Percentiles rank a stretch among this genome's conserved stretches.
Conservation (phyloP, 2,797 vertebrate genomes). For the Gallinago nigripennis region DNA sequence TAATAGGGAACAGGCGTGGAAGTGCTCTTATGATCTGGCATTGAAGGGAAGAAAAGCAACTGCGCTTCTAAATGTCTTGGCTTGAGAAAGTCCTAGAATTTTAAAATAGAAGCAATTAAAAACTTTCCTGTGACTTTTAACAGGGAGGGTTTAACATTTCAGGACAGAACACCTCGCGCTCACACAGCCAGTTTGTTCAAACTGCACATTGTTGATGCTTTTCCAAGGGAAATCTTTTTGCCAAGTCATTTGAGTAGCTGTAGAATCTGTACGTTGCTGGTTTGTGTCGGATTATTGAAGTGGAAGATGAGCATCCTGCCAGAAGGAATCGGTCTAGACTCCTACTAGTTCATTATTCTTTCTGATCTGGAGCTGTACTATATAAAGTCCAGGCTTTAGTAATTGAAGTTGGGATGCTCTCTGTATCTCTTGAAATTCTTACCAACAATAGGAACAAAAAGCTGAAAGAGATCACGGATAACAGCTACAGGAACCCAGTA, state of each 20-base stretch:
- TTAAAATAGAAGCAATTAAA: neutral
- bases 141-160: neutral
- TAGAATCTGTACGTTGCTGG: neutral
- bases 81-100: neutral
- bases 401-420: neutral
- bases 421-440: neutral
- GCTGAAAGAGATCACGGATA: neutral
- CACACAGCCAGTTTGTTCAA: fast-evolving
- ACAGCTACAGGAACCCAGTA: neutral
- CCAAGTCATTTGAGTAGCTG: neutral
- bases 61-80: neutral
- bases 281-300: neutral
- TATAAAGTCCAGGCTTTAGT: neutral
- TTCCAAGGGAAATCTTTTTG: neutral
- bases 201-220: neutral
- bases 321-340: neutral
- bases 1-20: neutral
- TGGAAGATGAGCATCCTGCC: neutral
- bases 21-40: neutral
- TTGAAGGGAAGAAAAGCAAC: neutral
- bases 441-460: neutral
- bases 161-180: neutral
- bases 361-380: neutral
- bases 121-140: neutral
- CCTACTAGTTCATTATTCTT: neutral